These are phyloP conservation scores for Xenotilapia longispinis DNA, from an alignment of 2,113 vertebrate genomes.

Conservation along the genomic window DNA sequence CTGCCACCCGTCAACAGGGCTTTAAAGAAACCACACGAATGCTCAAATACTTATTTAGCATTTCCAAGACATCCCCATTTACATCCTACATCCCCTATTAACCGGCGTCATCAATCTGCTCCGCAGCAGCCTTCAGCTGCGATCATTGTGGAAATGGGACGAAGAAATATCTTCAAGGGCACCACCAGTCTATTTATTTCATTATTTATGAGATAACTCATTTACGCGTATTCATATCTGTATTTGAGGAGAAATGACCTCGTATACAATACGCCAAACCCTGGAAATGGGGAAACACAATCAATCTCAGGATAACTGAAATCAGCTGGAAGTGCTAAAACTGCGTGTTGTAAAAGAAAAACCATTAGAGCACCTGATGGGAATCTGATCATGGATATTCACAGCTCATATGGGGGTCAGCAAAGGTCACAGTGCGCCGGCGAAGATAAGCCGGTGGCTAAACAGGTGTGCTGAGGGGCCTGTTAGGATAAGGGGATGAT, in stretches of 20 bases:
- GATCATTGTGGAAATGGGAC: neutral
- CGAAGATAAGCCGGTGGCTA: conserved; percentile 19
- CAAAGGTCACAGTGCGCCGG: neutral
- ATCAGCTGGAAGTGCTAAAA: neutral
- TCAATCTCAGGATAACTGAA: conserved; percentile 6
- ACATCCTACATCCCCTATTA: conserved; percentile 6
- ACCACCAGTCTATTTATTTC: neutral
- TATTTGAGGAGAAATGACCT: neutral
- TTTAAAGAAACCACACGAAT: neutral
- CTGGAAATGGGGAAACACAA: neutral
- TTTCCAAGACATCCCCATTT: conserved; percentile 25
- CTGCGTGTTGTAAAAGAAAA: neutral
- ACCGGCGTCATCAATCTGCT: conserved; percentile 30
- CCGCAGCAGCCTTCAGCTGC: neutral
- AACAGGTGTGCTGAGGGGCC: conserved; percentile 9
- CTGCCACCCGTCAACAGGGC: neutral
- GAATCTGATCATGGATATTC: conserved; percentile 18
- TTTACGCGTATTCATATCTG: neutral
- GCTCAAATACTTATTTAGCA: conserved; percentile 9
- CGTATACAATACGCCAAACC: neutral
- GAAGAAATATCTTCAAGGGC: conserved; percentile 15
- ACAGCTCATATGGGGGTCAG: conserved; percentile 21
- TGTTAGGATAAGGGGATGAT: conserved; percentile 12
- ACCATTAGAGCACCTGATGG: neutral
- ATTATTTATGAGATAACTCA: conserved; percentile 13